These are phyloP conservation scores for Enoplosus armatus DNA, from an alignment of 2,797 vertebrate genomes.

Conservation along the genomic window DNA sequence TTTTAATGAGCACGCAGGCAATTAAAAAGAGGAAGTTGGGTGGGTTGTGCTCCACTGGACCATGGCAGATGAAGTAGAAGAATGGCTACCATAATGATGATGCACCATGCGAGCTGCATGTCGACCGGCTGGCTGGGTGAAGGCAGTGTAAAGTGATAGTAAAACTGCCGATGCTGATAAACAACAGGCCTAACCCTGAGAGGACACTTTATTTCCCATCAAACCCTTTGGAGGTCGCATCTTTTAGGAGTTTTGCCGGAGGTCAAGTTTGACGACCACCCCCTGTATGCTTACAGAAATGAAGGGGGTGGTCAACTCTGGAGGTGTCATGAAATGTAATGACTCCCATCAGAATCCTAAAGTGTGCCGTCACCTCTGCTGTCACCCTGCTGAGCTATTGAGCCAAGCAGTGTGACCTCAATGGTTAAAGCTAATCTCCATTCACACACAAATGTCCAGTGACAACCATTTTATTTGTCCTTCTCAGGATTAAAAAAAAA, in stretches of 20 bases:
- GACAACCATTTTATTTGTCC: constrained; percentile 51
- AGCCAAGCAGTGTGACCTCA: constrained; percentile 45
- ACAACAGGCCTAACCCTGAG: constrained; percentile 45
- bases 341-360: constrained; percentile 58
- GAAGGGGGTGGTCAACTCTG: constrained; percentile 49
- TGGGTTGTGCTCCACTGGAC: constrained; percentile 76
- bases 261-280: constrained; percentile 54
- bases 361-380: constrained; percentile 56
- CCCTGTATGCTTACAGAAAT: constrained; percentile 37
- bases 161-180: constrained; percentile 53
- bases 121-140: constrained; percentile 36
- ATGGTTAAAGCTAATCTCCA: constrained; percentile 61
- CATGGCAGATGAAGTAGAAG: constrained; percentile 71
- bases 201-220: constrained; percentile 49
- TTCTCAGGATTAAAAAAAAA: constrained; percentile 33
- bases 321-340: constrained; percentile 63
- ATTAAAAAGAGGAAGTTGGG: constrained; percentile 83
- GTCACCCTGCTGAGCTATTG: constrained; percentile 69
- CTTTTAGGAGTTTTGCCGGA: constrained; percentile 50
- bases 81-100: constrained; percentile 59
- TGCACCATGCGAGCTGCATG: constrained; percentile 40
- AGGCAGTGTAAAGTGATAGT: constrained; percentile 38
- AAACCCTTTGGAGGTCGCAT: constrained; percentile 43
- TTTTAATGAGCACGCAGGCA: constrained; percentile 77
- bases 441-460: constrained; percentile 72